Evolutionary conservation across 2,888 invertebrate species (phyloP).

Genomic region (Mycalesis mineus): DNA sequence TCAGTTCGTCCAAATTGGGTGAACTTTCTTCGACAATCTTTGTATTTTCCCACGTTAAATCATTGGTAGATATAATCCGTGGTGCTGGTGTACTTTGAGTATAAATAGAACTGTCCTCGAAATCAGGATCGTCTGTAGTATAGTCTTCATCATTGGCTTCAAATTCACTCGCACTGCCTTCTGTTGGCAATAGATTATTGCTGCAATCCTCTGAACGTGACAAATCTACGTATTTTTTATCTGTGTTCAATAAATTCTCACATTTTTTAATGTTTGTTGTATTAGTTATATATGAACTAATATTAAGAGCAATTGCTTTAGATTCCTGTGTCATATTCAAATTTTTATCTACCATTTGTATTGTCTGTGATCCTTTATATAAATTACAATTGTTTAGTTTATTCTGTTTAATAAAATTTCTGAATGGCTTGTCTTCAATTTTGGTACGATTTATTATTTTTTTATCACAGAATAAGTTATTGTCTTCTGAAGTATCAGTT

Average conservation of each 20-base stretch:
- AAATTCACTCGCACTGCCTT: not conserved
- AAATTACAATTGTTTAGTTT: not conserved
- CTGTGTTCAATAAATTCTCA: not conserved
- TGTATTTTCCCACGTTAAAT: slow-evolving; percentile 21
- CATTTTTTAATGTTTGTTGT: not conserved
- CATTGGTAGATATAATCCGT: slow-evolving; percentile 4
- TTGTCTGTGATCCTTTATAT: not conserved
- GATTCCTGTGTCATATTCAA: not conserved
- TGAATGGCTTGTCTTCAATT: not conserved
- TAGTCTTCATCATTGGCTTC: slow-evolving; percentile 26
- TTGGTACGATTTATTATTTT: not conserved
- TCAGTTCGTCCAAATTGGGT: slow-evolving; percentile 31
- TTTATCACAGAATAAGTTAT: not conserved
- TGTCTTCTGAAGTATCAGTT: not conserved
- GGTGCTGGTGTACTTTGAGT: slow-evolving; percentile 26
- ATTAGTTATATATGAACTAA: not conserved
- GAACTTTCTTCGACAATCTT: slow-evolving; percentile 20
- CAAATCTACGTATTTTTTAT: not conserved
- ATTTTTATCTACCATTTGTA: not conserved
- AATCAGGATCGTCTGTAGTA: slow-evolving; percentile 31
- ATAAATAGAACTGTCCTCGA: slow-evolving; percentile 15
- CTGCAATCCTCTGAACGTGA: slow-evolving; percentile 2
- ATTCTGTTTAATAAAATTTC: not conserved
- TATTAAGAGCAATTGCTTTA: not conserved
- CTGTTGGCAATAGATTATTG: not conserved